Evolutionary conservation across 2,113 vertebrate genomes (phyloP).

Genomic region (Chaetodon auriga): DNA sequence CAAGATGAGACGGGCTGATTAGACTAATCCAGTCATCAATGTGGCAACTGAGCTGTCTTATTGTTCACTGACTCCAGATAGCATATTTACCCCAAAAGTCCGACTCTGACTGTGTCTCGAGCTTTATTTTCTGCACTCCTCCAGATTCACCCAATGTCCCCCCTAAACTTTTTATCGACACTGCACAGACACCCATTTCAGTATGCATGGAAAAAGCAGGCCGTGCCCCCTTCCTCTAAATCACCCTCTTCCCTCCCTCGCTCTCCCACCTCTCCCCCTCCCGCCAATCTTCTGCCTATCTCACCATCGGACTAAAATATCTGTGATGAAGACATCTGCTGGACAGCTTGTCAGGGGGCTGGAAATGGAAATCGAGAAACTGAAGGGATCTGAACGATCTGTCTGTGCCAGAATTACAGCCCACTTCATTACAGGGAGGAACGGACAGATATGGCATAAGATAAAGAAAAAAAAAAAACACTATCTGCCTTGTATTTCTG

Average conservation of each 20-base stretch:
- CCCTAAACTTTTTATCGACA: slow-evolving; percentile 51
- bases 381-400: slow-evolving; percentile 76
- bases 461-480: slow-evolving; percentile 51
- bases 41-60: slow-evolving; percentile 41
- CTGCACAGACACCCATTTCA: slow-evolving; percentile 32
- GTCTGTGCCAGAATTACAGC: slow-evolving; percentile 75
- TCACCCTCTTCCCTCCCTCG: slow-evolving; percentile 32
- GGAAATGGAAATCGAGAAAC: slow-evolving; percentile 78
- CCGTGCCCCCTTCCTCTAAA: slow-evolving; percentile 25
- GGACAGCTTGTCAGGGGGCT: slow-evolving; percentile 79
- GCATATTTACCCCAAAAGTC: slow-evolving; percentile 39
- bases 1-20: slow-evolving; percentile 56
- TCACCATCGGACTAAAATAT: slow-evolving; percentile 78
- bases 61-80: slow-evolving; percentile 23
- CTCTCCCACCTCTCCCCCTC: slow-evolving; percentile 40
- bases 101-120: slow-evolving; percentile 26
- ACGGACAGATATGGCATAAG: slow-evolving; percentile 64
- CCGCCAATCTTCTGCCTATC: slow-evolving; percentile 66
- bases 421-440: slow-evolving; percentile 74
- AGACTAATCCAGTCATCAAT: slow-evolving; percentile 47
- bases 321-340: slow-evolving; percentile 79
- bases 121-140: slow-evolving; percentile 19
- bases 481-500: slow-evolving; percentile 56
- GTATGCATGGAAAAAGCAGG: slow-evolving; percentile 53
- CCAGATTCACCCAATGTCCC: slow-evolving; percentile 29